phyloP scores from a whole-genome alignment of 2,888 invertebrate species.

The Orgyia antiqua region DNA sequence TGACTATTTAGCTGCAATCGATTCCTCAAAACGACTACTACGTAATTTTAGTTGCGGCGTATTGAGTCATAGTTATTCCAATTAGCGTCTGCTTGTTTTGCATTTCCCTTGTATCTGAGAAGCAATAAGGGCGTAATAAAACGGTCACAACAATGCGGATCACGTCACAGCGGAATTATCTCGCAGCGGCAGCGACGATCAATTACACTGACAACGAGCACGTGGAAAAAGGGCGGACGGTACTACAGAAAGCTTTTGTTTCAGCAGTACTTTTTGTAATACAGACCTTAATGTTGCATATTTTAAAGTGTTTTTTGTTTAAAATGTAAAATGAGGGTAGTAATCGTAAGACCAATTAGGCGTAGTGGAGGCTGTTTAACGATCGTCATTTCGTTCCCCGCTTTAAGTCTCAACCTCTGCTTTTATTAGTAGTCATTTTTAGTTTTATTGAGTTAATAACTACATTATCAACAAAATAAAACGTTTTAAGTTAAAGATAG shows the following conservation, averaged over 20 bases:
- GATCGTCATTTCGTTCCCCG: conserved; percentile 38
- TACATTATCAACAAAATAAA: no score
- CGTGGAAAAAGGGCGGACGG: conserved; percentile 53
- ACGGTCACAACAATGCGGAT: conserved; percentile 67
- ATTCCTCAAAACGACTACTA: no score
- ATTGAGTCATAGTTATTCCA: conserved; percentile 44
- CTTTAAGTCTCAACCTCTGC: conserved; percentile 42
- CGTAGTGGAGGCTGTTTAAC: conserved; percentile 37
- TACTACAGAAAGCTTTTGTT: conserved; percentile 40
- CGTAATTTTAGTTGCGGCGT: no score
- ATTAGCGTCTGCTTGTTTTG: conserved; percentile 58
- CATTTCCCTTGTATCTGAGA: conserved; percentile 54
- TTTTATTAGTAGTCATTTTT: conserved; percentile 36
- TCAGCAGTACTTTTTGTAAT: conserved; percentile 27
- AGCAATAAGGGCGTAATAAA: conserved; percentile 51
- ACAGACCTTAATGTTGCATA: conserved; percentile 32
- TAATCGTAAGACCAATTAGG: conserved; percentile 50
- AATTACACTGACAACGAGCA: conserved; percentile 68
- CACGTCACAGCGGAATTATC: conserved; percentile 71
- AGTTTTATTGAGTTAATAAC: conserved; percentile 29
- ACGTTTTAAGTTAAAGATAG: no score
- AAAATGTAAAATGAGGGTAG: conserved; percentile 23
- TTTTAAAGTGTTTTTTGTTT: conserved; percentile 36
- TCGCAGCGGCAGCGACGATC: conserved; percentile 66
- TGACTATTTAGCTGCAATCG: no score